phyloP scores from a whole-genome alignment of 2,888 invertebrate genomes.

The Agriopis aurantiaria region DNA sequence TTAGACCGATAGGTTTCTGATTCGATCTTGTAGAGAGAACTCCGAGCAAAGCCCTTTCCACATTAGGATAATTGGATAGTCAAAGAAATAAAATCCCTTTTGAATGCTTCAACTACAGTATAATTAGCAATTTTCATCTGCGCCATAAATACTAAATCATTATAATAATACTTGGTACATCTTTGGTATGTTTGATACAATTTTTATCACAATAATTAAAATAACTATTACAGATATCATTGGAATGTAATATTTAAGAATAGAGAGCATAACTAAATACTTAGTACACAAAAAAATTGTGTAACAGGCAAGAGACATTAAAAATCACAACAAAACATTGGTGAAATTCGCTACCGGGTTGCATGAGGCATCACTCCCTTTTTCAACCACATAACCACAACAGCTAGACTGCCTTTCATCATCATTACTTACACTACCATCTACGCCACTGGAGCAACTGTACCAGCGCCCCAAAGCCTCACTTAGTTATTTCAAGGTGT shows the following conservation, averaged over 20 bases:
- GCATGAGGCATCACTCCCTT: too few relatives aligned
- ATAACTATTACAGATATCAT: conserved; percentile 49
- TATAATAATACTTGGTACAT: conserved; percentile 53
- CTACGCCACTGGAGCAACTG: too few relatives aligned
- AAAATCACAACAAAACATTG: not conserved
- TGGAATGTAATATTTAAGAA: conserved; percentile 53
- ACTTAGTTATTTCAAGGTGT: too few relatives aligned
- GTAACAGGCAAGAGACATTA: not conserved
- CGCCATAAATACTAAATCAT: conserved; percentile 42
- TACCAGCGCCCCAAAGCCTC: too few relatives aligned
- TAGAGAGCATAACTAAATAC: conserved; percentile 40
- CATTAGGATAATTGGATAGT: not conserved
- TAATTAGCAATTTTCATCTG: conserved; percentile 55
- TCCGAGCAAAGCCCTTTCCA: too few relatives aligned
- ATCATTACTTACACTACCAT: too few relatives aligned
- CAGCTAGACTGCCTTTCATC: too few relatives aligned
- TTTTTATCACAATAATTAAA: conserved; percentile 48
- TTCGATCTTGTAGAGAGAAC: too few relatives aligned
- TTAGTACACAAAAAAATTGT: not conserved
- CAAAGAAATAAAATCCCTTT: conserved; percentile 46
- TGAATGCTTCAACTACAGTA: conserved; percentile 66
- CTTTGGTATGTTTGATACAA: conserved; percentile 48
- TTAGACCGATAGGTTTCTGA: too few relatives aligned
- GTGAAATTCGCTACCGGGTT: too few relatives aligned
- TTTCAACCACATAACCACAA: too few relatives aligned